These are phyloP conservation scores for Macrosteles quadrilineatus DNA, from an alignment of 1,140 invertebrate genomes.

Conservation along the genomic window DNA sequence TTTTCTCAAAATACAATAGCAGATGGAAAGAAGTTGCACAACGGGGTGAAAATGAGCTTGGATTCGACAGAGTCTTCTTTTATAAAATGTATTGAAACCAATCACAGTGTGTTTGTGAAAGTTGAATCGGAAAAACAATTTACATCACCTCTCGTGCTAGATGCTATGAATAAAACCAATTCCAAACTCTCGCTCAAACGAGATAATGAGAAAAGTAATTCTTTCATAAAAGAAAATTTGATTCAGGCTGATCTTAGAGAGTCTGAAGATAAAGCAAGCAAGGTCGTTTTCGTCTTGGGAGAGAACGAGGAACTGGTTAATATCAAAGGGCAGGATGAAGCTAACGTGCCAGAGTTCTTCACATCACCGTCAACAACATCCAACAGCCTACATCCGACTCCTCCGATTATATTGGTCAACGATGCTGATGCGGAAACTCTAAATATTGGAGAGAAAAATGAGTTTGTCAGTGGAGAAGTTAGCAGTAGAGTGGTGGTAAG, in stretches of 20 bases:
- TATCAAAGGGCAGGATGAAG: conserved; percentile 47
- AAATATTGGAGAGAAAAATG: background rate
- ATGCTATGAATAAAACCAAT: conserved; percentile 16
- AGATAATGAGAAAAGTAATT: background rate
- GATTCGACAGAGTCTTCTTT: background rate
- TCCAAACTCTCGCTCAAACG: background rate
- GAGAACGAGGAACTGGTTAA: conserved; percentile 67
- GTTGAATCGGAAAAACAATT: conserved; percentile 25
- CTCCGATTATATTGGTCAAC: background rate
- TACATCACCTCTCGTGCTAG: background rate
- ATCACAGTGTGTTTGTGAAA: background rate
- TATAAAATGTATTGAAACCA: background rate
- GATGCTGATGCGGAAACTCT: background rate
- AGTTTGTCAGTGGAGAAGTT: background rate
- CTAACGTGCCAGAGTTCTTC: background rate
- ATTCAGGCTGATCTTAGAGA: background rate
- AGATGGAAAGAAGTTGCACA: background rate
- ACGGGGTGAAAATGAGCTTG: background rate
- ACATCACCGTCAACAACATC: background rate
- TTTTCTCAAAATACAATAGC: background rate
- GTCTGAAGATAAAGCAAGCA: conserved; percentile 29
- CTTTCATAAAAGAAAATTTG: conserved; percentile 8
- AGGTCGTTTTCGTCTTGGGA: conserved; percentile 76
- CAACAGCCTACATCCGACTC: background rate
- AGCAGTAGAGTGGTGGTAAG: background rate